Conservation (phyloP, 2,797 vertebrate species). For the Cossypha heuglini region DNA sequence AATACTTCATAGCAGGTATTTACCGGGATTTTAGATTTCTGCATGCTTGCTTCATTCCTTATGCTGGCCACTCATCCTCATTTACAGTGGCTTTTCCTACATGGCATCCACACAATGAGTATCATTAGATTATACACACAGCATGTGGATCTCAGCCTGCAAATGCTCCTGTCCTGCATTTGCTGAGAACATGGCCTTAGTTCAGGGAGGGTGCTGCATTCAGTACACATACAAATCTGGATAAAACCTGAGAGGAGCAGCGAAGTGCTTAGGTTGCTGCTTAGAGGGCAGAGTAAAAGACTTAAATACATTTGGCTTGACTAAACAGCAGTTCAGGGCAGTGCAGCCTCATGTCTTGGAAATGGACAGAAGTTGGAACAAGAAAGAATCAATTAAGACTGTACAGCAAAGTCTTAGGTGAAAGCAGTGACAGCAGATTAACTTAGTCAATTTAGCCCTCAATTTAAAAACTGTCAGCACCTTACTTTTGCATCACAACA, state of each 20-base stretch:
- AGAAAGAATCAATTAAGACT: background rate
- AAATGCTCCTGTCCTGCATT: background rate
- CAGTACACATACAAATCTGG: background rate
- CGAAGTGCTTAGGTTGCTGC: background rate
- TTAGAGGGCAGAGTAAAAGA: background rate
- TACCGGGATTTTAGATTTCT: background rate
- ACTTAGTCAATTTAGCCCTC: background rate
- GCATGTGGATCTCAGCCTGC: background rate
- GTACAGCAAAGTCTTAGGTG: background rate
- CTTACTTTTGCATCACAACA: background rate
- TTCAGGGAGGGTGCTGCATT: background rate
- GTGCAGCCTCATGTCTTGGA: background rate
- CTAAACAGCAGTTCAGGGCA: background rate
- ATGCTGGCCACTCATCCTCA: background rate
- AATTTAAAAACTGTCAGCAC: background rate
- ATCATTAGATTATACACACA: background rate
- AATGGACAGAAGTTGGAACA: background rate
- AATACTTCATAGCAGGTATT: background rate
- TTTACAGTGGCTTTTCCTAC: background rate
- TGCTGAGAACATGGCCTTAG: accelerated
- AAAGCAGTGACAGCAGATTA: background rate
- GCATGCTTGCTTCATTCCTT: background rate
- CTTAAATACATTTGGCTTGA: background rate
- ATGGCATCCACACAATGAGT: accelerated
- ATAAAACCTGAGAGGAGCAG: background rate